These are phyloP conservation scores for Archips crataeganus DNA, from an alignment of 2,888 invertebrate species.

Conservation along the genomic window DNA sequence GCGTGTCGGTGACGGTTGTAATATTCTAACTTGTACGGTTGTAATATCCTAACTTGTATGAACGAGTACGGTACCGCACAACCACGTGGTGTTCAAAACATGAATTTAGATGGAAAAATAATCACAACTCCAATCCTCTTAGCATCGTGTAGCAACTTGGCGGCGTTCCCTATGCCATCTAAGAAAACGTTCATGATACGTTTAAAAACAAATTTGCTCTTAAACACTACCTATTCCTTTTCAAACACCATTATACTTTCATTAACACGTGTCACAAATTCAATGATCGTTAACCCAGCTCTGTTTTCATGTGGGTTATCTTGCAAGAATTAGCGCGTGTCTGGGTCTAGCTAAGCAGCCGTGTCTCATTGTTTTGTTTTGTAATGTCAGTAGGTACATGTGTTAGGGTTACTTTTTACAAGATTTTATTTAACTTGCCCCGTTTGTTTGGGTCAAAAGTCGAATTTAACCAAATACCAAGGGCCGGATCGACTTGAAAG, in stretches of 20 bases:
- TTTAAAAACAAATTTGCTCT: background rate
- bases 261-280: constrained; percentile 20
- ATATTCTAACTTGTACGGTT: no score
- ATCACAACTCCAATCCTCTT: background rate
- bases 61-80: no score
- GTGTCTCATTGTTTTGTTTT: constrained; percentile 58
- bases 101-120: no score
- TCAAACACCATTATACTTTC: constrained; percentile 3
- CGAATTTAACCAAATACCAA: no score
- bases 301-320: constrained; percentile 59
- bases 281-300: constrained; percentile 11
- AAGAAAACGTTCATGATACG: background rate
- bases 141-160: background rate
- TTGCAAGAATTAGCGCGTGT: constrained; percentile 73
- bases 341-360: constrained; percentile 61
- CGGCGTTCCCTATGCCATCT: background rate
- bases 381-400: constrained; percentile 33
- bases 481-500: no score
- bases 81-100: no score
- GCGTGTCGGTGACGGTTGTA: no score
- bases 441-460: no score
- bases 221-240: background rate
- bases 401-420: background rate
- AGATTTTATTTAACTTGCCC: background rate
- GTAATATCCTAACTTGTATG: no score